phyloP scores from a whole-genome alignment of 1,140 invertebrate genomes.

The Elysia chlorotica region DNA sequence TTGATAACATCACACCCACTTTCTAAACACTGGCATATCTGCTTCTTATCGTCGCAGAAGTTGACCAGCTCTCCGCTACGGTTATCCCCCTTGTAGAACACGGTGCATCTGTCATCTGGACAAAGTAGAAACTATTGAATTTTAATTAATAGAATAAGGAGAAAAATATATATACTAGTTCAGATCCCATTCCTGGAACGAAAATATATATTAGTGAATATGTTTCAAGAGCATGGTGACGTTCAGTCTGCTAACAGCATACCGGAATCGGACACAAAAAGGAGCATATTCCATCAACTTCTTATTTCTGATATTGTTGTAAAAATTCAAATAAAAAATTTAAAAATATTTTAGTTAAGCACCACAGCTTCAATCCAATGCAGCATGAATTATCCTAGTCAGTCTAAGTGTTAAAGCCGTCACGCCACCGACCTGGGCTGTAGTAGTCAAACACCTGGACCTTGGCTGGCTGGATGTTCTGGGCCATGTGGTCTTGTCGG shows the following conservation, averaged over 20 bases:
- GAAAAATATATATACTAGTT: no score
- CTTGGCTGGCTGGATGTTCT: slow-evolving; percentile 50
- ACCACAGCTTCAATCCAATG: background rate
- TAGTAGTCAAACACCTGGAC: slow-evolving; percentile 58
- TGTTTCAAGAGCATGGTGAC: no score
- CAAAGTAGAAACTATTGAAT: background rate
- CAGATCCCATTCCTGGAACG: no score
- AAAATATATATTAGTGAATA: no score
- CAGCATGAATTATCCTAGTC: background rate
- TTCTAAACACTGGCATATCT: slow-evolving; percentile 35
- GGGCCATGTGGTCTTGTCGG: slow-evolving; percentile 43
- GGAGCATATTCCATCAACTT: background rate
- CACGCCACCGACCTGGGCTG: slow-evolving; percentile 38
- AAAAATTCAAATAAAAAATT: background rate
- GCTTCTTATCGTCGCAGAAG: slow-evolving; percentile 33
- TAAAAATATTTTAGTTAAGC: background rate
- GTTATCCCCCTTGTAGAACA: slow-evolving; percentile 32
- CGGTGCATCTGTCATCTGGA: slow-evolving; percentile 26
- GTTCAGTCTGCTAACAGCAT: no score
- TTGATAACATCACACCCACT: slow-evolving; percentile 9
- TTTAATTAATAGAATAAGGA: no score
- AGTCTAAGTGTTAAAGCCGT: background rate
- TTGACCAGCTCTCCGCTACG: slow-evolving; percentile 29
- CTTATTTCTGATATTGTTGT: background rate
- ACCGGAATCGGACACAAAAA: background rate